Base-by-base conservation (phyloP, 2,113 vertebrate species). In the Anguilla rostrata region DNA sequence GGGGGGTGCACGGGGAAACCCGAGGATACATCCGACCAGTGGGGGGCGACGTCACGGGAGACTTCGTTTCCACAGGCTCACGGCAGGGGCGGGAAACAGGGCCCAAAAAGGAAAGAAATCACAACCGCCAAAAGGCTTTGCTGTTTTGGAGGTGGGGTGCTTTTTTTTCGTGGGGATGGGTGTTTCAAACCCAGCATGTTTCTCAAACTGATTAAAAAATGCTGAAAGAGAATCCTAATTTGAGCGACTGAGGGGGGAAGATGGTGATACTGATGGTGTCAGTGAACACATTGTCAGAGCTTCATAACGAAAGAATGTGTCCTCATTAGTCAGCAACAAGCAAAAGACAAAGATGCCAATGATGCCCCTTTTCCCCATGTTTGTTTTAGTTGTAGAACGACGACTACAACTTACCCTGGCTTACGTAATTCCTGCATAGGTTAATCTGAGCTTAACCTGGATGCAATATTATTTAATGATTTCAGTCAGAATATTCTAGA, bases 191-290 rank as follows among this genome's bases (percentile, higher is more conserved):
- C n/a, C 41, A 43, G 66, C n/a, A 78, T 29, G 40, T n/a, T 22
- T 46, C 15, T 75, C 71, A 75, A 40, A 34, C 84, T 60, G 78
- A 85, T 57, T 60, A 60, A 75, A 75, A 34, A n/a, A n/a, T n/a
- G 71, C 20, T 12, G 71, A 34, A 75, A 75, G 22, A 71, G 63
- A 34, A 75, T 75, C 6, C 7, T 75, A 9, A 29, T 12, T n/a
- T 12, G 8, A n/a, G 26, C 14, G n/a, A 29, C n/a, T 26, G n/a
- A 14, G 71, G 9, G 29, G 71, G 26, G 71, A 75, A 34, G 71
- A 75, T 75, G n/a, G 34, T 75, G n/a, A 75, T 3, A 34, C 2
- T 34, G 22, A 34, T 26, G 22, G 71, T 12, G 9, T 12, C 71
- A 75, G 26, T 12, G 11, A 75, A n/a, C n/a, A 26, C n/a, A n/a